phyloP scores from a whole-genome alignment of 2,797 vertebrate species.

The Apogon hyalosoma region DNA sequence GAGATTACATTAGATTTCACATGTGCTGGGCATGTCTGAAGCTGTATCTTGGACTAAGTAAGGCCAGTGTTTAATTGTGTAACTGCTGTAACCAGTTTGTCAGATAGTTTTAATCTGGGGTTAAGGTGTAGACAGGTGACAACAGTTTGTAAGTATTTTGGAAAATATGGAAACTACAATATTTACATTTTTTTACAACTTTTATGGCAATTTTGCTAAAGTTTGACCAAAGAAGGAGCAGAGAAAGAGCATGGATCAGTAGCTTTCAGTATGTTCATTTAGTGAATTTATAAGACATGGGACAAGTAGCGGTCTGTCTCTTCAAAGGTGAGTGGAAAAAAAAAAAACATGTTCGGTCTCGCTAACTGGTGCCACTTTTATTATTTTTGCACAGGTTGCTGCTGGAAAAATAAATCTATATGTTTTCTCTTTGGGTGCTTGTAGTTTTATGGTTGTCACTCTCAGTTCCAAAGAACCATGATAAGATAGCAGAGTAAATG shows the following conservation, averaged over 20 bases:
- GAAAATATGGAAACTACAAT: neutral
- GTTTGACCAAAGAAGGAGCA: conserved; percentile 8
- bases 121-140: neutral
- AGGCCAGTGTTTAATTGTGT: neutral
- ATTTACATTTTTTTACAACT: neutral
- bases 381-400: conserved; percentile 13
- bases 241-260: conserved; percentile 7
- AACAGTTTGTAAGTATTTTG: neutral
- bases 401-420: neutral
- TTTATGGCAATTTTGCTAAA: neutral
- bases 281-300: conserved; percentile 57
- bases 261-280: neutral
- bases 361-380: neutral
- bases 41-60: neutral
- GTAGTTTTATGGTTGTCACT: conserved; percentile 20
- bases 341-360: conserved; percentile 29
- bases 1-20: neutral
- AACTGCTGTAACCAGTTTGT: neutral
- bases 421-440: conserved; percentile 3
- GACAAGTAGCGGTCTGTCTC: conserved; percentile 71
- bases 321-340: conserved; percentile 65
- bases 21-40: neutral
- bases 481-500: conserved; percentile 27
- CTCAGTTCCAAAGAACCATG: conserved; percentile 12
- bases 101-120: neutral